Evolutionary conservation across 2,888 invertebrate species (phyloP).

Genomic region (Chaitophorus viminalis): DNA sequence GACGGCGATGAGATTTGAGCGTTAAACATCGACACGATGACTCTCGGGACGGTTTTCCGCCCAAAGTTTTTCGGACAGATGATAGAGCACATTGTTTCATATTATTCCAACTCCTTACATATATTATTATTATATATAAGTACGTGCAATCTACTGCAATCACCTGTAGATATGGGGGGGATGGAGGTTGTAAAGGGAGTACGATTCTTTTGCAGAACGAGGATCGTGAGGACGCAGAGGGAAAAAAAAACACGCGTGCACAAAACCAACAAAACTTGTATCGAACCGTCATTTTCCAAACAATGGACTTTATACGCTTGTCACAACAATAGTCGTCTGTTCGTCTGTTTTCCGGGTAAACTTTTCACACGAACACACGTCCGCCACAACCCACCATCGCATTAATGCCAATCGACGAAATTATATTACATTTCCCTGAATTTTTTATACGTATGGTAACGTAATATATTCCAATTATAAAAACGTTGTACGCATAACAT

Average conservation of each 20-base stretch:
- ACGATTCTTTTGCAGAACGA: too few species aligned
- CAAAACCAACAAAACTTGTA: conserved; percentile 31
- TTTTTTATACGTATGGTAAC: too few species aligned
- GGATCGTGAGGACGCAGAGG: neutral
- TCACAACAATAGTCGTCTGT: neutral
- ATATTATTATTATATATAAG: too few species aligned
- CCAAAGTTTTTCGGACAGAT: conserved; percentile 27
- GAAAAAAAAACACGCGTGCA: neutral
- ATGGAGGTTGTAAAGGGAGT: too few species aligned
- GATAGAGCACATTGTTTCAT: conserved; percentile 26
- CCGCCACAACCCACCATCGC: neutral
- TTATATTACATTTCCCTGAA: too few species aligned
- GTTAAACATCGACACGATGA: neutral
- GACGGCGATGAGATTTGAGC: neutral
- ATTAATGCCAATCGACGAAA: too few species aligned
- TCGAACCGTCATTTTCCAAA: conserved; percentile 34
- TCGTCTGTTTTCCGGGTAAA: neutral
- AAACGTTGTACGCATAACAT: too few species aligned
- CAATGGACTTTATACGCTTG: conserved; percentile 19
- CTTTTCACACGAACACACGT: neutral
- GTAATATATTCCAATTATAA: too few species aligned
- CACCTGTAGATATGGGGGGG: too few species aligned
- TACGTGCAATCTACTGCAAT: too few species aligned
- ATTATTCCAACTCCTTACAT: too few species aligned
- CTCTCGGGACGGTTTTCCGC: neutral